These are phyloP conservation scores for Pseudomyrmex concolor DNA, from an alignment of 1,140 invertebrate genomes.

Conservation along the genomic window DNA sequence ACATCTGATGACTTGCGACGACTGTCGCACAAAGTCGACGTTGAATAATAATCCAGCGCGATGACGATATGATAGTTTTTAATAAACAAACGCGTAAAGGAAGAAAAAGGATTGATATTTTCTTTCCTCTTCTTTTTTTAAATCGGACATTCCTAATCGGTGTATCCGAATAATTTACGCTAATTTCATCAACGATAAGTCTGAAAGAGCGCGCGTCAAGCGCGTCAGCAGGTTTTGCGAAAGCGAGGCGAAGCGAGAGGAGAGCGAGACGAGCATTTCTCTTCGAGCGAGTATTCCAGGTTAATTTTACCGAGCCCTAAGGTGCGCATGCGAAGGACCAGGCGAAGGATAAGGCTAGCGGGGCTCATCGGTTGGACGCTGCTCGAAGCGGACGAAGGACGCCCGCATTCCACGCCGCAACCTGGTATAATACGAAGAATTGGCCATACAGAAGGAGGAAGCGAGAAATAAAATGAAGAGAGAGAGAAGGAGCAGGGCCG, in stretches of 20 bases:
- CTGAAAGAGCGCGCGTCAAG: conserved; percentile 43
- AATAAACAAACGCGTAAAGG: too few species aligned
- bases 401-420: conserved; percentile 84
- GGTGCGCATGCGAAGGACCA: conserved; percentile 76
- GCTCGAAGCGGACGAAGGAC: conserved; percentile 83
- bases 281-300: conserved; percentile 73
- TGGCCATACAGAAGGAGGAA: conserved; percentile 74
- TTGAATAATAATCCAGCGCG: too few species aligned
- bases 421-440: conserved; percentile 85
- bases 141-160: conserved; percentile 28
- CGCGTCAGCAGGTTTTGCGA: conserved; percentile 62
- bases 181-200: conserved; percentile 64
- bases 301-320: conserved; percentile 77
- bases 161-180: conserved; percentile 42
- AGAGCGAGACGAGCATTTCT: conserved; percentile 62
- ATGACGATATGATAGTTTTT: too few species aligned
- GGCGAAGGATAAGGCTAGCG: conserved; percentile 81
- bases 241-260: conserved; percentile 37
- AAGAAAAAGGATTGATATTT: too few species aligned
- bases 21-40: too few species aligned
- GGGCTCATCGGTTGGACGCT: conserved; percentile 80
- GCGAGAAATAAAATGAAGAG: conserved; percentile 53
- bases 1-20: too few species aligned
- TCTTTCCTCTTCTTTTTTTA: neutral
- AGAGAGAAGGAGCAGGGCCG: too few species aligned